Evolutionary conservation across 2,888 invertebrate species (phyloP).

Genomic region (Latrodectus elegans): DNA sequence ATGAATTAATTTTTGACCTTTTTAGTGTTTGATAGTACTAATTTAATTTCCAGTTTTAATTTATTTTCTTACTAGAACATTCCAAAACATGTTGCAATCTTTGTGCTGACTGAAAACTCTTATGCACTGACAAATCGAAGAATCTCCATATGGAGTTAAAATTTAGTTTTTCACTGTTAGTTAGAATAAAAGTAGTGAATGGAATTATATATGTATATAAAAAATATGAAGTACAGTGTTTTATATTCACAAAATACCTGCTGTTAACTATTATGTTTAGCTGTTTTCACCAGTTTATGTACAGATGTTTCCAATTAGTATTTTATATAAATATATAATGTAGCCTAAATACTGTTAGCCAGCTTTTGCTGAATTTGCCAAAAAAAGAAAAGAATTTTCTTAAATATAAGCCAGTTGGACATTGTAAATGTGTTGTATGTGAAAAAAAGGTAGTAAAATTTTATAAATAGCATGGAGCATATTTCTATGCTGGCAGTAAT

Average conservation of each 20-base stretch:
- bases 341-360: constrained; percentile 49
- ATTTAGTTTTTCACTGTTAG: constrained; percentile 59
- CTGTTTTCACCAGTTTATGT: constrained; percentile 58
- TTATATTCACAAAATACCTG: constrained; percentile 3
- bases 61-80: background rate
- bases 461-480: constrained; percentile 15
- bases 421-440: constrained; percentile 31
- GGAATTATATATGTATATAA: constrained; percentile 34
- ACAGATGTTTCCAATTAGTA: constrained; percentile 59
- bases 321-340: constrained; percentile 61
- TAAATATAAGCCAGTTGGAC: constrained; percentile 32
- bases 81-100: background rate
- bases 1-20: too few species aligned
- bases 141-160: constrained; percentile 16
- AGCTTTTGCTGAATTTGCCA: constrained; percentile 67
- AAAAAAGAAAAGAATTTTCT: constrained; percentile 60
- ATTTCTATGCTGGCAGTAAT: background rate
- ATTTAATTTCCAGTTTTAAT: too few species aligned
- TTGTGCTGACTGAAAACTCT: background rate
- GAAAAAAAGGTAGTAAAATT: constrained; percentile 9
- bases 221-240: constrained; percentile 27
- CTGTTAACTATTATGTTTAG: constrained; percentile 42
- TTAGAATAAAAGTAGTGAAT: constrained; percentile 15
- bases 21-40: too few species aligned
- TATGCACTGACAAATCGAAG: constrained; percentile 61